phyloP scores from a whole-genome alignment of 2,888 invertebrate species.

The Iphiclides podalirius region DNA sequence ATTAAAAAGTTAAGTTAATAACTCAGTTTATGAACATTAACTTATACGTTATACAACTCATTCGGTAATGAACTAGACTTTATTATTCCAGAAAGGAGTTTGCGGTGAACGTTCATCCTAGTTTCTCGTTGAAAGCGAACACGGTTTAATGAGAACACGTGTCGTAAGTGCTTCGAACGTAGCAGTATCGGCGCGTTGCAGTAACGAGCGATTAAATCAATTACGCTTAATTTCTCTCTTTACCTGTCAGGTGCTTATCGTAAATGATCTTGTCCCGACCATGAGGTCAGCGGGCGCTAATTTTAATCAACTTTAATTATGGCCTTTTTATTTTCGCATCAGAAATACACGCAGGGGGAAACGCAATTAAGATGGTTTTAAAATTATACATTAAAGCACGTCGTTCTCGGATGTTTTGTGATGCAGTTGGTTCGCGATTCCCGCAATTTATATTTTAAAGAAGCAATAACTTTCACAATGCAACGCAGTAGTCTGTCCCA shows the following conservation, averaged over 20 bases:
- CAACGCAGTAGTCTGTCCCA: neutral
- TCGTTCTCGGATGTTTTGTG: no score
- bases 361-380: slow-evolving; percentile 19
- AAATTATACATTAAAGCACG: slow-evolving; percentile 17
- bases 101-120: neutral
- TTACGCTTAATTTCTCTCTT: slow-evolving; percentile 24
- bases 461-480: slow-evolving; percentile 3
- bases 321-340: slow-evolving; percentile 15
- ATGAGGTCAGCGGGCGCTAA: slow-evolving; percentile 21
- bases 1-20: no score
- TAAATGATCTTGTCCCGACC: slow-evolving; percentile 21
- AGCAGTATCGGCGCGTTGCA: slow-evolving; percentile 5
- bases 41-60: no score
- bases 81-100: neutral
- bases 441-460: slow-evolving; percentile 15
- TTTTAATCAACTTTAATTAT: slow-evolving; percentile 24
- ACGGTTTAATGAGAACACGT: slow-evolving; percentile 4
- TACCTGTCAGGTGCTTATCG: slow-evolving; percentile 22
- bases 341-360: slow-evolving; percentile 13
- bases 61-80: no score
- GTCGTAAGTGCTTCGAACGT: slow-evolving; percentile 3
- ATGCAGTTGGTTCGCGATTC: neutral
- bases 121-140: slow-evolving; percentile 7
- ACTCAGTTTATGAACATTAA: no score
- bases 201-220: slow-evolving; percentile 23